Conservation (phyloP, 2,888 invertebrate genomes). For the Embidobia sp. region DNA sequence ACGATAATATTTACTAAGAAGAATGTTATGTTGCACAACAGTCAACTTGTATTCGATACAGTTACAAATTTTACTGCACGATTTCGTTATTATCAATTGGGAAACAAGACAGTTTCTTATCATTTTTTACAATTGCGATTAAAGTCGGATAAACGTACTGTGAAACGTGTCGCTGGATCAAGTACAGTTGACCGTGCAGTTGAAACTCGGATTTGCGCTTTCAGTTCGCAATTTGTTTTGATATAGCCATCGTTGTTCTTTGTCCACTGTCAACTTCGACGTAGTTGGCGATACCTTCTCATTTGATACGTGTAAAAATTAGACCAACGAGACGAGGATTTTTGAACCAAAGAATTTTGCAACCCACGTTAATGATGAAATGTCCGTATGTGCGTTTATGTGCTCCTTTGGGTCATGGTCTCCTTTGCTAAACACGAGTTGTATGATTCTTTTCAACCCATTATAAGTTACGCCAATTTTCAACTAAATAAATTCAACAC, state of each 20-base stretch:
- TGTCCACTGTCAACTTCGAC: conserved; percentile 12
- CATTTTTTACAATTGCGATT: too few relatives aligned
- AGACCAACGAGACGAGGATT: conserved; percentile 40
- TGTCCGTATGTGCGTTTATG: conserved; percentile 38
- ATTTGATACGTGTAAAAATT: not conserved
- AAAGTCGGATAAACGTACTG: too few relatives aligned
- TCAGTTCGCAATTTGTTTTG: conserved; percentile 32
- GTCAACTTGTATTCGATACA: too few relatives aligned
- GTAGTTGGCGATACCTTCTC: not conserved
- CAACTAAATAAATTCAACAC: too few relatives aligned
- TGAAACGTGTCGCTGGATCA: too few relatives aligned
- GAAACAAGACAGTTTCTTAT: too few relatives aligned
- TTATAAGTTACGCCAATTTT: conserved; percentile 10
- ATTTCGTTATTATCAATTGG: too few relatives aligned
- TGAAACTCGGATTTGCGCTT: conserved; percentile 67
- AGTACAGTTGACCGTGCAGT: too few relatives aligned
- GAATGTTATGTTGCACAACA: conserved; percentile 67
- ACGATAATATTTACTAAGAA: conserved; percentile 63
- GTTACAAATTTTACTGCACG: too few relatives aligned
- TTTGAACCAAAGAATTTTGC: conserved; percentile 78
- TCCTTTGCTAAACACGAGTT: conserved; percentile 8
- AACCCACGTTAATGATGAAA: conserved; percentile 46
- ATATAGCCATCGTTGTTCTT: conserved; percentile 6
- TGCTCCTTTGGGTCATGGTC: conserved; percentile 31
- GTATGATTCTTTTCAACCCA: not conserved